phyloP scores from a whole-genome alignment of 2,888 invertebrate species.

The Acanthosepion pharaonis region DNA sequence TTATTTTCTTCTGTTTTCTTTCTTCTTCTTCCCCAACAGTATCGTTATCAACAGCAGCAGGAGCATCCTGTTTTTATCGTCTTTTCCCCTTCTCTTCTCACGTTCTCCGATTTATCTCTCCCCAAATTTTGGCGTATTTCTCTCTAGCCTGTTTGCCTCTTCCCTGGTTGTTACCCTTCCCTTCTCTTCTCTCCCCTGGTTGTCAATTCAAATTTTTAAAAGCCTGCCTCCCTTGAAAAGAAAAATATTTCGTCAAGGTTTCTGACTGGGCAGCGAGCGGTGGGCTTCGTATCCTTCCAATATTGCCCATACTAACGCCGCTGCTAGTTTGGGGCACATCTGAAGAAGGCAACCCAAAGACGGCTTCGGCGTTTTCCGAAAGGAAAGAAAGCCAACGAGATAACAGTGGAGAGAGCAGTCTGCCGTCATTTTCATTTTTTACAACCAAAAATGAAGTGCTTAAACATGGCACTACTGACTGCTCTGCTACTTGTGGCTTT shows the following conservation, averaged over 20 bases:
- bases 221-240: background rate
- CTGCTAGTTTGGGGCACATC: background rate
- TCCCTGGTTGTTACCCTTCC: background rate
- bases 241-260: background rate
- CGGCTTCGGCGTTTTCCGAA: background rate
- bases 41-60: background rate
- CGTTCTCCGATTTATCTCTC: background rate
- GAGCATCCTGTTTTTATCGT: background rate
- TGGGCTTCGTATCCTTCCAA: too few species aligned
- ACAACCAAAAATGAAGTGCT: background rate
- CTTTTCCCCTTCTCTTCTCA: background rate
- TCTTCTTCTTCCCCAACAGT: background rate
- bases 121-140: too few species aligned
- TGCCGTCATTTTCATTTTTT: background rate
- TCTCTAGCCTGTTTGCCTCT: background rate
- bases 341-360: background rate
- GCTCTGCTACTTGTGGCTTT: background rate
- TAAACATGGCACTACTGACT: background rate
- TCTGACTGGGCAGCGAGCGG: background rate
- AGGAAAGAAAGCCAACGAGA: background rate
- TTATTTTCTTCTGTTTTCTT: background rate
- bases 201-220: background rate
- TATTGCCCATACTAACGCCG: background rate
- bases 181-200: too few species aligned
- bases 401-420: constrained; percentile 4